Evolutionary conservation across 2,888 invertebrate genomes (phyloP).

Genomic region (Drosophila maculinotata): DNA sequence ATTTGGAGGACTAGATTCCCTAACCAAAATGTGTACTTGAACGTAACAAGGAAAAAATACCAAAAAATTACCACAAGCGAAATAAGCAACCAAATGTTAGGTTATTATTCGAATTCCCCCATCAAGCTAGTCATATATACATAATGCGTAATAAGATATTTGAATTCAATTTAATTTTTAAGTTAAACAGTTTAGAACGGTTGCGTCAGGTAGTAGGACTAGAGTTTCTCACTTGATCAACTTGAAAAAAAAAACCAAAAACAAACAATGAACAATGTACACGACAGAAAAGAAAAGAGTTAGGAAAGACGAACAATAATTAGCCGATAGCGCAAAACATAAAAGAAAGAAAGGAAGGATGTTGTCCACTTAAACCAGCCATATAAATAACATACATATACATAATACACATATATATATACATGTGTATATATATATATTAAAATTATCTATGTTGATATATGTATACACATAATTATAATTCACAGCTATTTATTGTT

Average conservation of each 20-base stretch:
- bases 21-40: conserved; percentile 16
- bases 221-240: conserved; percentile 26
- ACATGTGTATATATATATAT: conserved; percentile 34
- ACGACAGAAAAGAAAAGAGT: conserved; percentile 36
- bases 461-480: conserved; percentile 58
- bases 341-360: conserved; percentile 19
- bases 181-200: conserved; percentile 69
- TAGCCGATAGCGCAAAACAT: conserved; percentile 69
- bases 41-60: conserved; percentile 23
- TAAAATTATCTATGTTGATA: conserved; percentile 57
- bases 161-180: conserved; percentile 71
- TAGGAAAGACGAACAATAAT: conserved; percentile 75
- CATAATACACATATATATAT: conserved; percentile 22
- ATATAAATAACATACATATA: conserved; percentile 51
- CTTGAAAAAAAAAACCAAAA: conserved; percentile 1
- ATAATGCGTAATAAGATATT: conserved; percentile 77
- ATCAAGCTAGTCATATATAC: conserved; percentile 74
- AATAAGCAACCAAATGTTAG: conserved; percentile 65
- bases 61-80: conserved; percentile 47
- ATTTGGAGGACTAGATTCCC: conserved; percentile 94
- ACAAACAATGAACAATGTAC: conserved; percentile 18
- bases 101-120: conserved; percentile 77
- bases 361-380: conserved; percentile 66
- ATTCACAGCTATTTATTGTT: conserved; percentile 70
- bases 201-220: conserved; percentile 52